Conservation (phyloP, 2,797 vertebrate genomes). For the Pelochelys cantorii region DNA sequence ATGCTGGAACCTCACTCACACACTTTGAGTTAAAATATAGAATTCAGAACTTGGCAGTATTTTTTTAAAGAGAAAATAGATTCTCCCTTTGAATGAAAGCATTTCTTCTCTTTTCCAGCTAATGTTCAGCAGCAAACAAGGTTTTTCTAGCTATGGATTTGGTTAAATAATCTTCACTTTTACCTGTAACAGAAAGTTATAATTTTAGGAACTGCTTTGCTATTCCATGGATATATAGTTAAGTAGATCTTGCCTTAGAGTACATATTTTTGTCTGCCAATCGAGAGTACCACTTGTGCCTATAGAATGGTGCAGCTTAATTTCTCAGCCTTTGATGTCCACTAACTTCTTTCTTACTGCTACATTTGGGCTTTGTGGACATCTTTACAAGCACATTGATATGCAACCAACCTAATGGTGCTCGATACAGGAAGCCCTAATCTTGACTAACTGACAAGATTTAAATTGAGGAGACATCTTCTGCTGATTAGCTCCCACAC, state of each 20-base stretch:
- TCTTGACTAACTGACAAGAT: constrained; percentile 99
- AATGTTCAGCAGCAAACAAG: constrained; percentile 41
- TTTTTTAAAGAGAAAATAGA: background rate
- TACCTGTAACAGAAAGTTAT: constrained; percentile 39
- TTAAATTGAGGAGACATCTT: constrained; percentile 99
- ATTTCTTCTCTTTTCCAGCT: constrained; percentile 29
- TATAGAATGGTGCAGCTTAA: constrained; percentile 79
- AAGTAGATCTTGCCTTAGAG: constrained; percentile 31
- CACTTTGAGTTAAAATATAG: constrained; percentile 58
- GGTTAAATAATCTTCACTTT: constrained; percentile 34
- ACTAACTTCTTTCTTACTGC: constrained; percentile 85
- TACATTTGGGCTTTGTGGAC: constrained; percentile 89
- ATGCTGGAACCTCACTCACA: constrained; percentile 50
- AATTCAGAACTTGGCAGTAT: constrained; percentile 34
- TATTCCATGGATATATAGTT: constrained; percentile 52
- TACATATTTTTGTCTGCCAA: constrained; percentile 62
- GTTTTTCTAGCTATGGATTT: constrained; percentile 60
- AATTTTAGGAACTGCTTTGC: constrained; percentile 33
- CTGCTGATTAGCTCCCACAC: constrained; percentile 99
- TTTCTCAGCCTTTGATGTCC: constrained; percentile 85
- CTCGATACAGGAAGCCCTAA: constrained; percentile 98
- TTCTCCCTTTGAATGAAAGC: constrained; percentile 34
- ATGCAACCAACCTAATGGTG: constrained; percentile 99
- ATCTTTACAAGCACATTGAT: constrained; percentile 95
- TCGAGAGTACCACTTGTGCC: constrained; percentile 70